These are phyloP conservation scores for Tyria jacobaeae DNA, from an alignment of 2,888 invertebrate genomes.

Conservation along the genomic window DNA sequence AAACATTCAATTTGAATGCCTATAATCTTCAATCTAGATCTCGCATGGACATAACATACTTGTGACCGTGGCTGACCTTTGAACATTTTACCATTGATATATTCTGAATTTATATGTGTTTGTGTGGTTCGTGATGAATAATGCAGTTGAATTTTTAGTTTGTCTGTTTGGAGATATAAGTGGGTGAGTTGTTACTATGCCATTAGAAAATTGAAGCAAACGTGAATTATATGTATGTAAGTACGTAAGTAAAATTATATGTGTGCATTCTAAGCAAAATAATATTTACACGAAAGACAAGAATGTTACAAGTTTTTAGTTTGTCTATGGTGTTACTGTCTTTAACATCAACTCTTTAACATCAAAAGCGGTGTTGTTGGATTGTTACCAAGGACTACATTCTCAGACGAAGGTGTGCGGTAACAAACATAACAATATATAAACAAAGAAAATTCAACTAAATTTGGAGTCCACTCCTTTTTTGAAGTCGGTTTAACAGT, in stretches of 20 bases:
- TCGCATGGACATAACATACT: slow-evolving; percentile 17
- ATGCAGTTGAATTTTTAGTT: slow-evolving; percentile 48
- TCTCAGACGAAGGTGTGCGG: too few relatives aligned
- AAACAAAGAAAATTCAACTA: too few relatives aligned
- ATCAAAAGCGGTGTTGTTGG: too few relatives aligned
- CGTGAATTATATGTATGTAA: background rate
- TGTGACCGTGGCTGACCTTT: slow-evolving; percentile 37
- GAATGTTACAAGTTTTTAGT: too few relatives aligned
- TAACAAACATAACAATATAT: too few relatives aligned
- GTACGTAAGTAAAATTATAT: background rate
- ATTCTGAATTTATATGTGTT: slow-evolving; percentile 19
- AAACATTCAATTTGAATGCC: slow-evolving; percentile 5
- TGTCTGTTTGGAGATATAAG: slow-evolving; percentile 29
- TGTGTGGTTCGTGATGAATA: slow-evolving; percentile 40
- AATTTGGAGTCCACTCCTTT: too few relatives aligned
- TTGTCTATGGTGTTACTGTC: too few relatives aligned
- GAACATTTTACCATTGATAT: slow-evolving; percentile 28
- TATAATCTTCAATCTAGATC: slow-evolving; percentile 36
- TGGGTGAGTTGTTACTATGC: slow-evolving; percentile 1
- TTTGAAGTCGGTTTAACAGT: too few relatives aligned
- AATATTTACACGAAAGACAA: too few relatives aligned
- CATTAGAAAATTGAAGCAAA: background rate
- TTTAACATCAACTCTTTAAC: too few relatives aligned
- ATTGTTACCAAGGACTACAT: too few relatives aligned
- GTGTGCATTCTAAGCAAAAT: too few relatives aligned